These are phyloP conservation scores for Drosophila melanica DNA, from an alignment of 1,140 invertebrate genomes.

Conservation along the genomic window DNA sequence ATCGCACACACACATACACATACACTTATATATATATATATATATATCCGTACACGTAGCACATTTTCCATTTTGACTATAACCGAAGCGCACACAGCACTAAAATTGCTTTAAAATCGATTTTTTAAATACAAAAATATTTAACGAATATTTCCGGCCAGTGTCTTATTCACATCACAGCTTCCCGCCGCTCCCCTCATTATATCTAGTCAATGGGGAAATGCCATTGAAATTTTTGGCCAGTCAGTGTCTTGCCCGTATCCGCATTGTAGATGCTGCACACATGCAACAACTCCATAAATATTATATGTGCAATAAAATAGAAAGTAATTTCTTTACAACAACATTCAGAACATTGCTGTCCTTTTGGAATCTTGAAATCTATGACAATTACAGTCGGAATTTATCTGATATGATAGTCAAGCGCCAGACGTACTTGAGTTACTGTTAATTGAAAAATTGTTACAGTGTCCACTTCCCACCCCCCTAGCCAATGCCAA, in stretches of 20 bases:
- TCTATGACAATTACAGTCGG: constrained; percentile 66
- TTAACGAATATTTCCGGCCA: constrained; percentile 24
- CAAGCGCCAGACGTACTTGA: constrained; percentile 42
- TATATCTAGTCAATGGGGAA: background rate
- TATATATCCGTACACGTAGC: background rate
- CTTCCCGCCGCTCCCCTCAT: background rate
- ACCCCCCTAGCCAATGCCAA: constrained; percentile 4
- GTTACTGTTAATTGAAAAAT: constrained; percentile 76
- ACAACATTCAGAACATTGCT: constrained; percentile 23
- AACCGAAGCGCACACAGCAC: constrained; percentile 11
- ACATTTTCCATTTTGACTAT: constrained; percentile 50
- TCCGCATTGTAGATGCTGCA: constrained; percentile 6
- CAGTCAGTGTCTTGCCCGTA: constrained; percentile 28
- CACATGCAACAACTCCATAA: constrained; percentile 51
- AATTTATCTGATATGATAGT: constrained; percentile 57
- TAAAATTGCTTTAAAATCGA: constrained; percentile 54
- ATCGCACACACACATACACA: constrained; percentile 12
- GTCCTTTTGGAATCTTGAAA: constrained; percentile 43
- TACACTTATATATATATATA: constrained; percentile 8
- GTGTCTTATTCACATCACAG: background rate
- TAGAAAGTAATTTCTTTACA: constrained; percentile 59
- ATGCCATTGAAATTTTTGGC: constrained; percentile 40
- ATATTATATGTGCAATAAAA: constrained; percentile 61
- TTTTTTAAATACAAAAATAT: constrained; percentile 48
- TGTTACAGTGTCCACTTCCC: constrained; percentile 29